A percentile compares a stretch with the other conserved stretches of the same genome.
phyloP scores from a whole-genome alignment of 2,888 invertebrate genomes.

The Rutpela maculata region DNA sequence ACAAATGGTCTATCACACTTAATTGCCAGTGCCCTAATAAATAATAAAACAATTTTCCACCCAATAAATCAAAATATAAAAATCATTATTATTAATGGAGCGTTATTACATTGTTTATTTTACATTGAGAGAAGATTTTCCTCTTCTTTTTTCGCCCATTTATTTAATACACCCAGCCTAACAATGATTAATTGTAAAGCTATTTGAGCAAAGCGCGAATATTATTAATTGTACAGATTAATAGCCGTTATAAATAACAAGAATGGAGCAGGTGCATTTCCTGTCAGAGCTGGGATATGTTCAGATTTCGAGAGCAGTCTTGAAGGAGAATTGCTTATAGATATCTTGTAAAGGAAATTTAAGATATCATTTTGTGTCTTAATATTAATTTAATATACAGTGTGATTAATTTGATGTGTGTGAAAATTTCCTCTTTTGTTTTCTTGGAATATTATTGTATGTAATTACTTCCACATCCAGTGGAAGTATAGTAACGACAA shows the following conservation, averaged over 20 bases:
- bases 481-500: too few species aligned
- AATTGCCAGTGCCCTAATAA: not conserved
- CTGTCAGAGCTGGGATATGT: constrained; percentile 36
- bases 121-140: constrained; percentile 16
- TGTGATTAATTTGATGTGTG: too few species aligned
- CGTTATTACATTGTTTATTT: constrained; percentile 23
- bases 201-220: constrained; percentile 56
- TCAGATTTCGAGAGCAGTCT: constrained; percentile 1
- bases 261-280: constrained; percentile 44
- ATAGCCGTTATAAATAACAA: constrained; percentile 56
- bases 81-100: constrained; percentile 27
- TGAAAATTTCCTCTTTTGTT: too few species aligned
- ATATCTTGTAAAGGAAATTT: not conserved
- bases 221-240: constrained; percentile 63
- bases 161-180: constrained; percentile 57
- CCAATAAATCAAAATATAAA: constrained; percentile 25
- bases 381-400: not conserved
- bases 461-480: too few species aligned
- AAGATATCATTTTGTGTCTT: not conserved
- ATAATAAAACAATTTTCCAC: constrained; percentile 7
- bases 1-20: not conserved
- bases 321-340: not conserved
- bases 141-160: constrained; percentile 39
- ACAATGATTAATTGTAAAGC: constrained; percentile 60
- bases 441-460: too few species aligned